Conservation (phyloP, 2,113 vertebrate genomes). For the Crypturellus undulatus region DNA sequence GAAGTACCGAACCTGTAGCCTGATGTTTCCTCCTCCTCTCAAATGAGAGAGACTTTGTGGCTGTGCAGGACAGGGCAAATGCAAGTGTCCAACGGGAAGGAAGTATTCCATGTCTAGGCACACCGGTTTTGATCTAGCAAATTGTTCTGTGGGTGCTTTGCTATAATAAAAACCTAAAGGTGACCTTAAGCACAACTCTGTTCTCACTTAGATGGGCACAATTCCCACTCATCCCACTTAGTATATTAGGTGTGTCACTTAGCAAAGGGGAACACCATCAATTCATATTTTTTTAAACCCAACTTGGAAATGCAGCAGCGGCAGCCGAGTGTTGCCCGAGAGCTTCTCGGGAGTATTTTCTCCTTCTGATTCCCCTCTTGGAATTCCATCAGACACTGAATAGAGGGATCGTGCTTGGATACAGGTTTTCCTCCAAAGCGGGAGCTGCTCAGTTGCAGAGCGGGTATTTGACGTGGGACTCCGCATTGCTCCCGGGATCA, state of each 20-base stretch:
- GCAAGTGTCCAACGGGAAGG: neutral
- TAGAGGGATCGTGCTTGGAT: neutral
- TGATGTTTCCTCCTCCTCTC: neutral
- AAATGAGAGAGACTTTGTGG: neutral
- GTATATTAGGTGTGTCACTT: neutral
- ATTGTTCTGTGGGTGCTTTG: neutral
- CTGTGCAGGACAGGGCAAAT: neutral
- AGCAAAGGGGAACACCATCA: fast-evolving
- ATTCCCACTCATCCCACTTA: neutral
- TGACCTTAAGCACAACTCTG: neutral
- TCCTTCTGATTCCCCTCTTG: neutral
- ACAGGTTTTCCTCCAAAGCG: neutral
- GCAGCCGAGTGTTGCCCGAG: neutral
- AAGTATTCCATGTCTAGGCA: neutral
- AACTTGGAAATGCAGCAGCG: neutral
- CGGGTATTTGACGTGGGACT: neutral
- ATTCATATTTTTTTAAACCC: neutral
- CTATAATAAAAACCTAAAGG: neutral
- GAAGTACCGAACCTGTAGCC: neutral
- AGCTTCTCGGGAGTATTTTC: neutral
- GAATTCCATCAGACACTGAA: neutral
- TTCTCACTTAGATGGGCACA: neutral
- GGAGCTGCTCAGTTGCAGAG: neutral
- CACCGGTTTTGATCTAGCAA: neutral
- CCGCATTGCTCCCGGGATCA: neutral